These are phyloP conservation scores for Tokudaia tokunoshimensis DNA, from an alignment of 2,797 vertebrate species.

Conservation along the genomic window DNA sequence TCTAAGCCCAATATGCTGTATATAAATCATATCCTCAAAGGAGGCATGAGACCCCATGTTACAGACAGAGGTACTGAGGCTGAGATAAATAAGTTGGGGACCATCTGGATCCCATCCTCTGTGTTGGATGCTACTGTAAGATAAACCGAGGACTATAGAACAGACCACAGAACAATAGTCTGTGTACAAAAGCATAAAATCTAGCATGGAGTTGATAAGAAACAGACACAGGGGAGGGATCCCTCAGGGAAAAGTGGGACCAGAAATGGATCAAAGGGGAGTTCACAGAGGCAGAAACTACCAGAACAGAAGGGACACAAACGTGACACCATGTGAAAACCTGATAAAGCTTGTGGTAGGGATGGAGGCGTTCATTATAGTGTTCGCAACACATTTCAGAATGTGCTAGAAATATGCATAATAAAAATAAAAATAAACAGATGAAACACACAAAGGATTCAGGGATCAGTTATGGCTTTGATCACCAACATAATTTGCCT, in stretches of 20 bases:
- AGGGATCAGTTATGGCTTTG: slow-evolving; percentile 20
- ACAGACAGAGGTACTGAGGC: not conserved
- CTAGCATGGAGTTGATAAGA: not conserved
- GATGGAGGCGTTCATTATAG: not conserved
- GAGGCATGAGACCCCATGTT: not conserved
- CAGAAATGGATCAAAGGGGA: not conserved
- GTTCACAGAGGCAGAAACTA: not conserved
- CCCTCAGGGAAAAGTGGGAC: not conserved
- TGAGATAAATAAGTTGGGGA: not conserved
- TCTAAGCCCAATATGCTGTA: not conserved
- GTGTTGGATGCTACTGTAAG: not conserved
- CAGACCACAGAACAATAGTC: not conserved
- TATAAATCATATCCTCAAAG: not conserved
- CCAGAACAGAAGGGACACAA: slow-evolving; percentile 10
- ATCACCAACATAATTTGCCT: not conserved
- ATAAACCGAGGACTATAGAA: not conserved
- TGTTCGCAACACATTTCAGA: slow-evolving; percentile 41
- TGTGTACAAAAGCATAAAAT: not conserved
- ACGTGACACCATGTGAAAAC: not conserved
- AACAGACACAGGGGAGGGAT: not conserved
- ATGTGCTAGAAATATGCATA: slow-evolving; percentile 56
- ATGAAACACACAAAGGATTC: slow-evolving; percentile 12
- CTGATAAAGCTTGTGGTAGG: not conserved
- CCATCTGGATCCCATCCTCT: not conserved
- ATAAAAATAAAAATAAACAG: slow-evolving; percentile 55